Evolutionary conservation across 2,888 invertebrate species (phyloP), one percentile per base, ranked within the genome.

Genomic region (Plagodis pulveraria): DNA sequence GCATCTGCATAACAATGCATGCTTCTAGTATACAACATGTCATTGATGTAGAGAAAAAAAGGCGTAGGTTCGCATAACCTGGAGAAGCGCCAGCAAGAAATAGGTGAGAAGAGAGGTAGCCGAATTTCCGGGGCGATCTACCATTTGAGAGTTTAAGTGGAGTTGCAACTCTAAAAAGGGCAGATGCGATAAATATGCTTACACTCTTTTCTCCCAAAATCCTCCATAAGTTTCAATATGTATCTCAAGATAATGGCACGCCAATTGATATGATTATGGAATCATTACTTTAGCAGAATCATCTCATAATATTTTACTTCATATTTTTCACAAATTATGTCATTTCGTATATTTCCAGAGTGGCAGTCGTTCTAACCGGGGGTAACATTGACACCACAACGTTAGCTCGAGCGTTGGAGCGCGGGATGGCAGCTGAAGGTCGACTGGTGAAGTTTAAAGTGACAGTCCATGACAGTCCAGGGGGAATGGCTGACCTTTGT

Each of bases 401-500:
- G 10, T 10, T 40, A 10, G 40, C 40, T 5, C 40, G 40, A 0
- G 40, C 10, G 8, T 10, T 40, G 10, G 40, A 40, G 5, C 40
- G 40, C 10, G 40, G 40, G 40, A 40, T 98, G 80, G 97, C 98
- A 0, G 97, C 96, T 0, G 98, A 98, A 78, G 97, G 98, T 0
- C 93, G 97, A 9, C 89, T 97, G 77, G 87, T 92, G 50, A 92
- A 89, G 72, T 90, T 91, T 73, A 91, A 90, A 66, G 90, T 91
- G 53, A 96, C 96, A 2, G 95, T 97, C 12, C 95, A 94, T 72
- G 98, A 98, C 85, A 93, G 97, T 62, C 97, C 98, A 0, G 98
- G 98, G 5, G 97, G 97, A 11, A 96, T 98, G 72, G 95, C 97
- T 0, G 98, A 98, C 69, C 86, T 98, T 10, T 97, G 97, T 69